These are phyloP conservation scores for Epinephelus fuscoguttatus DNA, from an alignment of 2,113 vertebrate species.

Conservation along the genomic window DNA sequence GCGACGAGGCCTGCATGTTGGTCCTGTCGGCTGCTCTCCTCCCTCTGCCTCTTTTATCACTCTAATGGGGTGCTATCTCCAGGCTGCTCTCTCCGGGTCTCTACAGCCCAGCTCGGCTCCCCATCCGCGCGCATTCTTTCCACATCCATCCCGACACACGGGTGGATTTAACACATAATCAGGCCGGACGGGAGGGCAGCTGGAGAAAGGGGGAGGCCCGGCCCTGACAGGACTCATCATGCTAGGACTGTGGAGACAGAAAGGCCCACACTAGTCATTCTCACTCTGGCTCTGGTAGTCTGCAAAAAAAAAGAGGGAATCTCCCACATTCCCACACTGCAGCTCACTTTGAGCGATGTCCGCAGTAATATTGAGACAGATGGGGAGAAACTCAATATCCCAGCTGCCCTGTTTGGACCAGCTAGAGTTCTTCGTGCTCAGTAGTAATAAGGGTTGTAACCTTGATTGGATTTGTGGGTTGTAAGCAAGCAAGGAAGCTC, in stretches of 20 bases:
- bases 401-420: conserved; percentile 52
- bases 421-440: conserved; percentile 25
- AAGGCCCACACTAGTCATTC: conserved; percentile 66
- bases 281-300: conserved; percentile 41
- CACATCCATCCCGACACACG: conserved; percentile 81
- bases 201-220: conserved; percentile 42
- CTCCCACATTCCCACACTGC: conserved; percentile 52
- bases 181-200: conserved; percentile 64
- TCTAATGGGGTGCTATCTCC: conserved; percentile 86
- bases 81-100: conserved; percentile 71
- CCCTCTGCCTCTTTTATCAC: conserved; percentile 86
- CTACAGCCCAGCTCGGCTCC: conserved; percentile 37
- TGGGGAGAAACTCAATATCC: conserved; percentile 64
- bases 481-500: conserved; percentile 35
- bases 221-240: conserved; percentile 78
- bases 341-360: conserved; percentile 43
- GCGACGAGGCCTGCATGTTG: conserved; percentile 76
- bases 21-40: conserved; percentile 84
- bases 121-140: conserved; percentile 72
- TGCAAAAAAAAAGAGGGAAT: conserved; percentile 47
- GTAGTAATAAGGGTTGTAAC: conserved; percentile 51
- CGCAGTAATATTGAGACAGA: conserved; percentile 54
- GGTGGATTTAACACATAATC: conserved; percentile 87
- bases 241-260: conserved; percentile 74
- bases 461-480: conserved; percentile 63